Evolutionary conservation across 1,140 invertebrate genomes (phyloP), one percentile per base, ranked within the genome.

Genomic region (Sarcophaga peregrina): DNA sequence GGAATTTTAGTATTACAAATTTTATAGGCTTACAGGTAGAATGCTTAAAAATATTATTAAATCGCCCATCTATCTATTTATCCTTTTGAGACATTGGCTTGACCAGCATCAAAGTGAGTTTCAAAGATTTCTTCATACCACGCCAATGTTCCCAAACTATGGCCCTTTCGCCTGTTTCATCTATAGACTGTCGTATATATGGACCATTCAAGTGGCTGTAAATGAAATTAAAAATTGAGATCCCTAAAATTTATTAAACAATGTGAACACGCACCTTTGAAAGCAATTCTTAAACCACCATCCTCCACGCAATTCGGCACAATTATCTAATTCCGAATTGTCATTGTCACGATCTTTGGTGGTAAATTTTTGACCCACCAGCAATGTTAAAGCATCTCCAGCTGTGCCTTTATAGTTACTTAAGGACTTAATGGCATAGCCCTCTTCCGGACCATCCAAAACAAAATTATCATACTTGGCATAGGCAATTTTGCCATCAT

Each of bases 281-380:
- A 20, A n/a, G 20, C 62, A 68, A 25, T 68, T 20, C 17, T 20
- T 20, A 85, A 94, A 95, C 92, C 93, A 94, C 11, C 92, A 94
- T 3, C 93, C 93, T 3, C 91, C 89, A 74, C 94, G 93, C 37
- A 92, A 91, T 20, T 92, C 86, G 0, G 95, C 94, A 88, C 95
- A 96, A 76, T 94, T 93, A 80, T 94, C 94, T 47, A 91, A 92
- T 88, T 93, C 93, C n/a, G 45, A 46, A 15, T 92, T 92, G 85
- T 96, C 95, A 85, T 95, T 94, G 87, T 96, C 95, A 46, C 92
- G 88, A 83, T 96, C 95, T 10, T 89, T 91, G 0, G 95, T 95
- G 54, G 94, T 95, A 89, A 96, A 96, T 86, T 93, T 93, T 86
- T 93, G 93, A 5, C 93, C 93, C 74, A 93, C 93, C 86, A 96